Percentiles rank a stretch among this genome's conserved stretches.
Conservation (phyloP, 2,113 vertebrate genomes). For the Merops nubicus region DNA sequence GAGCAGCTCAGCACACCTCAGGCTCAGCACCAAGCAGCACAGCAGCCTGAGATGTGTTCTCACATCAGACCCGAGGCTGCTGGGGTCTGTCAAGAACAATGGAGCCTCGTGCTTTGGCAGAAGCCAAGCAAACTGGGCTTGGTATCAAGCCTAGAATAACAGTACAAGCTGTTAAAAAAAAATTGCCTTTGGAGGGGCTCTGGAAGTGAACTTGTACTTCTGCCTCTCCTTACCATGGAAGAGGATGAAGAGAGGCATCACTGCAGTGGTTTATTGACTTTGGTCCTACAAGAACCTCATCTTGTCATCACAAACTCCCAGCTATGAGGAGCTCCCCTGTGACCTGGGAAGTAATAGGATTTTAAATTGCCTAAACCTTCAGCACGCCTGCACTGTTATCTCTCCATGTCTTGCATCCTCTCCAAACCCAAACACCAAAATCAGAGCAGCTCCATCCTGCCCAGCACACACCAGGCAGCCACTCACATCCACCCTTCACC, state of each 20-base stretch:
- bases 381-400: background rate
- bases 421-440: background rate
- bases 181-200: background rate
- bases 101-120: background rate
- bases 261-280: background rate
- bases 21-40: background rate
- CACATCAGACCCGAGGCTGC: background rate
- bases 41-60: background rate
- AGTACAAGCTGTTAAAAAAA: background rate
- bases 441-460: background rate
- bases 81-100: background rate
- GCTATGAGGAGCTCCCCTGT: background rate
- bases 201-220: background rate
- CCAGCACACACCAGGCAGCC: background rate
- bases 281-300: background rate
- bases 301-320: background rate
- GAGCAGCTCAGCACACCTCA: accelerated
- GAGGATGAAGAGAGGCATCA: background rate
- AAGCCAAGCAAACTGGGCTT: background rate
- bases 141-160: background rate
- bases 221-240: accelerated
- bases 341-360: background rate
- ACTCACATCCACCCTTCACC: background rate
- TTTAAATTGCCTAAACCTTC: background rate
- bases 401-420: background rate